A percentile compares a stretch with the other conserved stretches of the same genome.
phyloP scores from a whole-genome alignment of 2,113 vertebrate genomes.

The Heptranchias perlo region DNA sequence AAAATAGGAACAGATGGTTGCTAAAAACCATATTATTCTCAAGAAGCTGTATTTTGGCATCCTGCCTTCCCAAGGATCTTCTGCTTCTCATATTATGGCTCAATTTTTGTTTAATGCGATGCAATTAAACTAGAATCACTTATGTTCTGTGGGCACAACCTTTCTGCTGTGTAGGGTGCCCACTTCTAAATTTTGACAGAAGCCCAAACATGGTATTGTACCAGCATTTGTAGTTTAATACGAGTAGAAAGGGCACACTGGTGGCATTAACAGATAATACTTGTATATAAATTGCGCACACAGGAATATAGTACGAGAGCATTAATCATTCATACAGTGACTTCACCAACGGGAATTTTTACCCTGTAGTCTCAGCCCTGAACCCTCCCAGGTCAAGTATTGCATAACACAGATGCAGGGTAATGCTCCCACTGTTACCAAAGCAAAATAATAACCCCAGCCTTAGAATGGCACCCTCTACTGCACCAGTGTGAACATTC shows the following conservation, averaged over 20 bases:
- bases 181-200: neutral
- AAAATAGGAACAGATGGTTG: slow-evolving; percentile 15
- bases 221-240: neutral
- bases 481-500: neutral
- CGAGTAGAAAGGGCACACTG: neutral
- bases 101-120: neutral
- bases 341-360: neutral
- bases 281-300: neutral
- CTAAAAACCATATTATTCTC: neutral
- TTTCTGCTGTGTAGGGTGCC: neutral
- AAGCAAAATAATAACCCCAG: neutral
- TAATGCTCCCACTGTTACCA: neutral
- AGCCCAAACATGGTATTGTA: neutral
- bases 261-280: neutral
- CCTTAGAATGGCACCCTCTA: neutral
- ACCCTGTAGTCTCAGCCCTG: neutral
- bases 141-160: neutral
- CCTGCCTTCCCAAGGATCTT: neutral
- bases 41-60: neutral
- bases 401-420: neutral
- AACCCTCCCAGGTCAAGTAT: neutral
- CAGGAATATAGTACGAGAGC: neutral
- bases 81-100: neutral
- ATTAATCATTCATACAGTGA: neutral
- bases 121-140: neutral